These are phyloP conservation scores for Glareola pratincola DNA, from an alignment of 2,113 vertebrate genomes.

Conservation along the genomic window DNA sequence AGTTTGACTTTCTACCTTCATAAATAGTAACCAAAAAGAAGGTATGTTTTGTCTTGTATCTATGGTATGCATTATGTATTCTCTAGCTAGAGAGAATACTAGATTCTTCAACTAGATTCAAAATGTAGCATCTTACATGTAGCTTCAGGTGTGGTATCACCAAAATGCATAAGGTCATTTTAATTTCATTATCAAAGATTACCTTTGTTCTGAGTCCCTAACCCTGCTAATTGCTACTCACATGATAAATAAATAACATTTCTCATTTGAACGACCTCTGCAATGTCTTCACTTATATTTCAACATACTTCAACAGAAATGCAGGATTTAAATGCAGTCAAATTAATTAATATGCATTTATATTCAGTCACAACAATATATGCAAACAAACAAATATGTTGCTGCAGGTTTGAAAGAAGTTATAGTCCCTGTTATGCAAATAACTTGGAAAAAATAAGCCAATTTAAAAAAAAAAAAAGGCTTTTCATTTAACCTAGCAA, in stretches of 20 bases:
- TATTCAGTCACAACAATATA: not conserved
- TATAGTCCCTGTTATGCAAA: not conserved
- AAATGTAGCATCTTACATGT: not conserved
- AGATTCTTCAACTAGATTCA: not conserved
- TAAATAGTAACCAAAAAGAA: not conserved
- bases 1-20: not conserved
- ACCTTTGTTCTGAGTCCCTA: not conserved
- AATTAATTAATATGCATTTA: not conserved
- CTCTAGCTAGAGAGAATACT: not conserved
- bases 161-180: not conserved
- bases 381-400: not conserved
- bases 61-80: not conserved
- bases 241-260: not conserved
- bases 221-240: not conserved
- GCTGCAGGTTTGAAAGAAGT: not conserved
- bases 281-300: not conserved
- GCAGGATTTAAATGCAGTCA: not conserved
- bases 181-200: not conserved
- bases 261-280: not conserved
- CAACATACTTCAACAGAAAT: not conserved
- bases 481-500: not conserved
- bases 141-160: not conserved
- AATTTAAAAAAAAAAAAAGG: not conserved
- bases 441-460: not conserved
- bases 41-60: not conserved